Evolutionary conservation across 30 jellyfish, hydroid and myxozoan genomes (phyloP), one percentile per base, ranked within the genome.

Genomic region (Aurelia sp.): DNA sequence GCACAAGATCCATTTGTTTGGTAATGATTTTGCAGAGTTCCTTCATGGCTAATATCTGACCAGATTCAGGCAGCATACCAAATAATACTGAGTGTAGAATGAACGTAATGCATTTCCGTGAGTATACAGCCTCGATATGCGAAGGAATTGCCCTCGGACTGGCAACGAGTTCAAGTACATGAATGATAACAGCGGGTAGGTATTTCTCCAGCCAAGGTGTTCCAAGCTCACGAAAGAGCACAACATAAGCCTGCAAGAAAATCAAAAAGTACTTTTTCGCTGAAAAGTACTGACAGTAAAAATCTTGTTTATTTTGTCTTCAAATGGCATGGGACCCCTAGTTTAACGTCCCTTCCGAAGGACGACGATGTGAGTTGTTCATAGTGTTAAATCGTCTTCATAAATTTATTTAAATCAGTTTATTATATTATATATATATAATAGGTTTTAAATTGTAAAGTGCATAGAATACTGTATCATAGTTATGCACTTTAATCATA

Each of bases 51-150:
- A 70, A 85, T 53, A 90, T 81, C 59, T 95, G 97, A 8, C 91
- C 82, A 2, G 96, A 57, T 64, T 95, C 99, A 0, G 99, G 99
- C 4, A 95, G 84, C 99, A 95, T 89, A 17, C 90, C 97, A 69
- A 75, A 77, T 18, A 90, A 72, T 9, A 95, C 97, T 17, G 98
- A 84, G 84, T 95, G 91, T 74, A 95, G 72, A 40, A 95, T 85
- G 60, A 95, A 95, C 58, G 97, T 82, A 3, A 95, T 91, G 78
- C 99, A 95, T 64, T 95, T 95, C n/a, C 97, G 74, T 18, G 99
- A 90, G 63, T 95, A 95, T 4, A 95, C 99, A 16, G 98, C 97
- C 69, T 95, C 99, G 27, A 95, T 86, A 67, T 95, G 99, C n/a
- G 99, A 64, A 21, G 97, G 74, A 41, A 95, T 95, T 51, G 99